Evolutionary conservation across 2,888 invertebrate species (phyloP).

Genomic region (Pachliopta kotzebuea): DNA sequence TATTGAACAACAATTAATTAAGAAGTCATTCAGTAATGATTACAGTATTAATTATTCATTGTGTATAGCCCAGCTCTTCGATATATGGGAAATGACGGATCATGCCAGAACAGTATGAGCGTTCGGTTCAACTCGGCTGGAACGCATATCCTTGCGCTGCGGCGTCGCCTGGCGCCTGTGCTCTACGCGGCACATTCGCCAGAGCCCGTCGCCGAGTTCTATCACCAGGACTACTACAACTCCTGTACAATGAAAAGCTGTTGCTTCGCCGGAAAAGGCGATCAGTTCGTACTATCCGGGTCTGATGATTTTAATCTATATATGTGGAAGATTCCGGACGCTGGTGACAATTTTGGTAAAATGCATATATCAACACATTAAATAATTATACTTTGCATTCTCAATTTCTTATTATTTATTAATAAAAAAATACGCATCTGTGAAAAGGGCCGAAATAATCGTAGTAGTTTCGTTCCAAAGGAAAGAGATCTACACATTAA

Average conservation of each 20-base stretch:
- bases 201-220: slow-evolving; percentile 90
- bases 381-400: too few relatives aligned
- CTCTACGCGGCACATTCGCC: slow-evolving; percentile 86
- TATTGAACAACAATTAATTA: too few relatives aligned
- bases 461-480: too few relatives aligned
- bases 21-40: not conserved
- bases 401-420: too few relatives aligned
- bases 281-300: slow-evolving; percentile 94
- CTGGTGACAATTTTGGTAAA: slow-evolving; percentile 61
- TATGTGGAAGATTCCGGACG: slow-evolving; percentile 93
- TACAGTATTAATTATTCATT: slow-evolving; percentile 1
- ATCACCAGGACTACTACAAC: slow-evolving; percentile 95
- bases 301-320: slow-evolving; percentile 98
- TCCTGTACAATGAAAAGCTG: slow-evolving; percentile 99
- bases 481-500: too few relatives aligned
- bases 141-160: slow-evolving; percentile 87
- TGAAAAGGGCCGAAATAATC: too few relatives aligned
- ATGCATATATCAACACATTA: slow-evolving; percentile 22
- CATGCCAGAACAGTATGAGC: slow-evolving; percentile 91
- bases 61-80: slow-evolving; percentile 85
- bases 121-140: slow-evolving; percentile 93
- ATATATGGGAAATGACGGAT: slow-evolving; percentile 83
- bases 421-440: too few relatives aligned
- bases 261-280: slow-evolving; percentile 93
- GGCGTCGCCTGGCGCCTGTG: slow-evolving; percentile 93